A percentile compares a stretch with the other conserved stretches of the same genome.
Conservation (phyloP, 2,888 invertebrate genomes). For the Podotricha telesiphe region DNA sequence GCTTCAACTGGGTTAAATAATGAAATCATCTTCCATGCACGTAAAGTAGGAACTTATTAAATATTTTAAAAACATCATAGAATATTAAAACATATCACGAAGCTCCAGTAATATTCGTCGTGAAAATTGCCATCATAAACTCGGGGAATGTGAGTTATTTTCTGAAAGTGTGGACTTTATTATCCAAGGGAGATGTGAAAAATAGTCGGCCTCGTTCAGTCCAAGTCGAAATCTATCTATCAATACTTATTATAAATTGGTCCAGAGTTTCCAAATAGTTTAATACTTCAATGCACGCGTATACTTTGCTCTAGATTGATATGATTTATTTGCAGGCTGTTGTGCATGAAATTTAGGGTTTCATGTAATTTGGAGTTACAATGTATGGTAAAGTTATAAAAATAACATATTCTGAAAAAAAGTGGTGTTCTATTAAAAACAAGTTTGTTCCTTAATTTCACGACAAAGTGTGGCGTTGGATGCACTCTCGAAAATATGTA, state of each 20-base stretch:
- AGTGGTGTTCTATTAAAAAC: too few relatives aligned
- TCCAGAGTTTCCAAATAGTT: constrained; percentile 63
- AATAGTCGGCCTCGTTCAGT: constrained; percentile 56
- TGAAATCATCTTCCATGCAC: constrained; percentile 40
- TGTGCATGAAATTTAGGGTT: background rate
- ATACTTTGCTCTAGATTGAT: constrained; percentile 53
- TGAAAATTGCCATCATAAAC: constrained; percentile 78
- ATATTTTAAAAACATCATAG: constrained; percentile 75
- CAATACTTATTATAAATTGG: constrained; percentile 81
- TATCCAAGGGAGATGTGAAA: constrained; percentile 67
- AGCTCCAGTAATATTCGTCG: constrained; percentile 68
- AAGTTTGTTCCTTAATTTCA: too few relatives aligned
- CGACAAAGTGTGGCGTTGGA: too few relatives aligned
- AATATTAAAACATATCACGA: constrained; percentile 76
- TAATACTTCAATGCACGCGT: constrained; percentile 46
- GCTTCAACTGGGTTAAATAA: constrained; percentile 33
- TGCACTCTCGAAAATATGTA: too few relatives aligned
- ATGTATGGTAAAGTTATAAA: too few relatives aligned
- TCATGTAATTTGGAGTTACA: too few relatives aligned
- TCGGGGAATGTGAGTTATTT: constrained; percentile 72
- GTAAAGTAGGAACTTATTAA: constrained; percentile 70
- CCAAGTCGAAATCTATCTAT: constrained; percentile 62
- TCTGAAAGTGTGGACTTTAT: constrained; percentile 78
- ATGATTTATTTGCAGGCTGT: constrained; percentile 47
- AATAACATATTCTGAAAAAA: too few relatives aligned